Percentiles rank a stretch among this genome's conserved stretches.
phyloP scores from a whole-genome alignment of 2,888 invertebrate genomes.

The Luperina nickerlii region DNA sequence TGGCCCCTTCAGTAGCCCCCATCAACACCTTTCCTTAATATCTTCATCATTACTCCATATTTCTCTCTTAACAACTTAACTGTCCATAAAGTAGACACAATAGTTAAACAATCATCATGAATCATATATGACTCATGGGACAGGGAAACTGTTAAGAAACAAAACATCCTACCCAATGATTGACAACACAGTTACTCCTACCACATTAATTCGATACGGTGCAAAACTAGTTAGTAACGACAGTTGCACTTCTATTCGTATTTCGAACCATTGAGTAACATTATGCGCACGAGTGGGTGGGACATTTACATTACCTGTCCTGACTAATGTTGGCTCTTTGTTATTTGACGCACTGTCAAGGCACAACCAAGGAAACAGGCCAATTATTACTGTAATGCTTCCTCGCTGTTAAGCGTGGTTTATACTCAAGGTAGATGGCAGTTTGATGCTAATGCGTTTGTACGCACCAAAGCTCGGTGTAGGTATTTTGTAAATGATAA shows the following conservation, averaged over 20 bases:
- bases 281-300: slow-evolving; percentile 75
- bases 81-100: too few species aligned
- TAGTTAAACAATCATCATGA: too few species aligned
- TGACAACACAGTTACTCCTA: slow-evolving; percentile 55
- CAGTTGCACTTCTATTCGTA: slow-evolving; percentile 51
- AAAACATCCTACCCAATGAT: slow-evolving; percentile 30
- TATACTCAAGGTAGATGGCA: slow-evolving; percentile 15
- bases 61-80: too few species aligned
- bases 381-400: slow-evolving; percentile 74
- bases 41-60: not conserved
- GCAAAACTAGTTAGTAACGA: slow-evolving; percentile 53
- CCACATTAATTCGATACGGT: slow-evolving; percentile 48
- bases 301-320: slow-evolving; percentile 81
- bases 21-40: not conserved
- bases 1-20: too few species aligned
- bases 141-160: too few species aligned
- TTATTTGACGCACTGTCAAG: slow-evolving; percentile 85
- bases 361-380: slow-evolving; percentile 79
- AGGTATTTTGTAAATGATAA: not conserved
- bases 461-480: not conserved
- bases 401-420: slow-evolving; percentile 62
- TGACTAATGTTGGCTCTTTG: slow-evolving; percentile 80
- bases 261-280: slow-evolving; percentile 59
- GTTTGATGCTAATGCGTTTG: slow-evolving; percentile 13
- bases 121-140: too few species aligned